Conservation (phyloP, 2,888 invertebrate species). For the Electrophaes corylata region DNA sequence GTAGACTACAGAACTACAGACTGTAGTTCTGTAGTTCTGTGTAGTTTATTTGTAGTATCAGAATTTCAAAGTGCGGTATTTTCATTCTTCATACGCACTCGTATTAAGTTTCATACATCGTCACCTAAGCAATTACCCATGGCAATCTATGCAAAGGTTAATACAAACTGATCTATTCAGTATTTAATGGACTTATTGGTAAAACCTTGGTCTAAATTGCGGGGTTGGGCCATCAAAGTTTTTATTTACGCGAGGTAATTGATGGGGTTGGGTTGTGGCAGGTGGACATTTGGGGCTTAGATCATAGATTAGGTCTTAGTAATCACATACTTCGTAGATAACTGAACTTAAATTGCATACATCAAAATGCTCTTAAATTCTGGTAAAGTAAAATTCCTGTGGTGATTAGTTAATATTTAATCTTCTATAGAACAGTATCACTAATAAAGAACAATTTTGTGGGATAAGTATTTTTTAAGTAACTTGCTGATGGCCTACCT, state of each 20-base stretch:
- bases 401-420: no score
- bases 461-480: no score
- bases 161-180: constrained; percentile 36
- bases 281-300: constrained; percentile 6
- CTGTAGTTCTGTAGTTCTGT: no score
- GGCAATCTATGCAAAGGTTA: constrained; percentile 37
- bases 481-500: no score
- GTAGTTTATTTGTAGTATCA: no score
- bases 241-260: constrained; percentile 16
- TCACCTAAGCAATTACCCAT: constrained; percentile 28
- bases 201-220: constrained; percentile 41
- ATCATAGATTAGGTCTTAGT: background rate
- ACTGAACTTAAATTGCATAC: no score
- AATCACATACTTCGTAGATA: background rate
- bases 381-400: background rate
- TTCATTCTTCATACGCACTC: no score
- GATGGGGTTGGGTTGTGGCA: background rate
- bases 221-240: constrained; percentile 16
- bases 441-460: no score
- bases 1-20: no score
- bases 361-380: background rate
- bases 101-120: constrained; percentile 28
- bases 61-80: no score
- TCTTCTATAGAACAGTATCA: no score
- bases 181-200: constrained; percentile 39